phyloP scores from a whole-genome alignment of 2,888 invertebrate genomes.

The Cephus nigrinus region DNA sequence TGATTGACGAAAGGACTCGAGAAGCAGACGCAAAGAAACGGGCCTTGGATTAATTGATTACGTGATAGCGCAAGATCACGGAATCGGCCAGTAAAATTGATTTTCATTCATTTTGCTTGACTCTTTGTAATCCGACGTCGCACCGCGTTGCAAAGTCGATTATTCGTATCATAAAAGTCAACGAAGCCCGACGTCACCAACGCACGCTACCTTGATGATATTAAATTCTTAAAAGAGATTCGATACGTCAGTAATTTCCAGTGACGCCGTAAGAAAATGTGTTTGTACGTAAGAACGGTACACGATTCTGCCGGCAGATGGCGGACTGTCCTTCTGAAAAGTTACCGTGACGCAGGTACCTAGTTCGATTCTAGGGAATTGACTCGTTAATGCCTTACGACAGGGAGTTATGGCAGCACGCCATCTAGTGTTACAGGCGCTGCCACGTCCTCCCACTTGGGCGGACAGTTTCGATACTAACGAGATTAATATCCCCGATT shows the following conservation, averaged over 20 bases:
- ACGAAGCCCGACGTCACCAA: not conserved
- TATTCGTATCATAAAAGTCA: not conserved
- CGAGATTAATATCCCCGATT: slow-evolving; percentile 28
- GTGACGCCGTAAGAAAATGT: not conserved
- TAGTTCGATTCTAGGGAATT: slow-evolving; percentile 15
- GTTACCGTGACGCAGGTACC: not conserved
- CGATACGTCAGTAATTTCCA: not conserved
- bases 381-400: slow-evolving; percentile 30
- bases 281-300: not conserved
- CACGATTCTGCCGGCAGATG: not conserved
- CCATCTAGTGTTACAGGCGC: slow-evolving; percentile 18
- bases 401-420: slow-evolving; percentile 22
- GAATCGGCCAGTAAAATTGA: not conserved
- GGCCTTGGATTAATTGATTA: not conserved
- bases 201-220: not conserved
- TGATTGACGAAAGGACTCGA: not conserved
- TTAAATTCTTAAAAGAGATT: not conserved
- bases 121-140: not conserved
- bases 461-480: slow-evolving; percentile 34
- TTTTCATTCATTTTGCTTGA: not conserved
- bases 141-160: not conserved
- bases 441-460: slow-evolving; percentile 19
- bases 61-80: not conserved
- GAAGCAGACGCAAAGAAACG: not conserved
- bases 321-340: not conserved